Conservation (phyloP, 2,797 vertebrate species). For the Xerus rutilus region DNA sequence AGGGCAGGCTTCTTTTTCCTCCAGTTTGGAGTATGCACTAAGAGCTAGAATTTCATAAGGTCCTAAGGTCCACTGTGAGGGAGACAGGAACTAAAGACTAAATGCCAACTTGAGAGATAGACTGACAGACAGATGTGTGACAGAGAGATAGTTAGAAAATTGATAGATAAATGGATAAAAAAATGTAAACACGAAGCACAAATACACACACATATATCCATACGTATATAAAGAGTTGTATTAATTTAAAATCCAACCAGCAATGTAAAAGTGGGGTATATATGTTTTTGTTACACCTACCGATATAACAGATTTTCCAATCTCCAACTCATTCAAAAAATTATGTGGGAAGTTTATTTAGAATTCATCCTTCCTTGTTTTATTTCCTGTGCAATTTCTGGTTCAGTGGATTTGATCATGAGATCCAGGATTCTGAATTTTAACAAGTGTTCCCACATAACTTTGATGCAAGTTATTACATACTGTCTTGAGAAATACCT, state of each 20-base stretch:
- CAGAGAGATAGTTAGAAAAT: neutral
- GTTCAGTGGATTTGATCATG: neutral
- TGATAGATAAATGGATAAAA: neutral
- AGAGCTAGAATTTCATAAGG: neutral
- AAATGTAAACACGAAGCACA: too few species aligned
- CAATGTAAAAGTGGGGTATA: too few species aligned
- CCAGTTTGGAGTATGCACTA: neutral
- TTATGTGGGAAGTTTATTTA: neutral
- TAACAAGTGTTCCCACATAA: neutral
- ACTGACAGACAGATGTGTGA: neutral
- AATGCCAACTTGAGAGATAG: neutral
- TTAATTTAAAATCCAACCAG: too few species aligned
- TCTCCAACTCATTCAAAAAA: neutral
- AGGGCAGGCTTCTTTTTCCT: neutral
- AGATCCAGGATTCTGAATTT: neutral
- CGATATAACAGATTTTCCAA: neutral
- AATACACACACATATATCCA: too few species aligned
- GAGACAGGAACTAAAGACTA: neutral
- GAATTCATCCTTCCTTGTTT: neutral
- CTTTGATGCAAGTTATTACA: neutral
- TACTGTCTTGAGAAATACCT: neutral
- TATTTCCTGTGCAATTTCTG: neutral
- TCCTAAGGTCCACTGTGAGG: neutral
- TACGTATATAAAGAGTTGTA: neutral
- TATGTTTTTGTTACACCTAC: neutral